Conservation (phyloP, 2,888 invertebrate genomes). For the Sicus ferrugineus region DNA sequence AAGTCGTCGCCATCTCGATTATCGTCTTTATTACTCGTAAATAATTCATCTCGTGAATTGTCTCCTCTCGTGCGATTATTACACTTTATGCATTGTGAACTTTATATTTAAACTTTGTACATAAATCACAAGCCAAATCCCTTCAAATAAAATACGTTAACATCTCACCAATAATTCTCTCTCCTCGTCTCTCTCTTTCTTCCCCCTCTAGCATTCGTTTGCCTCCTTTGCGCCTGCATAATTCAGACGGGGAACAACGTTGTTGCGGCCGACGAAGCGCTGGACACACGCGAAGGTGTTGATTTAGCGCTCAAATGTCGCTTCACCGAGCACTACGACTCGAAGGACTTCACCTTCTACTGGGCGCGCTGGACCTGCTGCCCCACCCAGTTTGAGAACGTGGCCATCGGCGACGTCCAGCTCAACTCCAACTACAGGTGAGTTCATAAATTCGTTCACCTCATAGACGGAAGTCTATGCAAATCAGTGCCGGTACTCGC, state of each 20-base stretch:
- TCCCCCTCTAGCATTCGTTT: not conserved
- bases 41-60: not conserved
- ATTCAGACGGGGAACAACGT: slow-evolving; percentile 28
- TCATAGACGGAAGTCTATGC: not conserved
- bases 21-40: too few relatives aligned
- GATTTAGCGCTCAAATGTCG: slow-evolving; percentile 87
- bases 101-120: too few relatives aligned
- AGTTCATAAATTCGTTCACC: slow-evolving; percentile 55
- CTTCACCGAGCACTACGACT: slow-evolving; percentile 75
- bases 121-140: too few relatives aligned
- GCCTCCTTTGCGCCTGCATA: slow-evolving; percentile 5
- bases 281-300: slow-evolving; percentile 87
- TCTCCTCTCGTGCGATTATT: not conserved
- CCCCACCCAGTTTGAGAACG: slow-evolving; percentile 85
- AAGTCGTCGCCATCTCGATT: too few relatives aligned
- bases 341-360: slow-evolving; percentile 81
- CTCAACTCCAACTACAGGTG: slow-evolving; percentile 86
- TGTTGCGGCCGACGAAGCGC: slow-evolving; percentile 57
- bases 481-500: slow-evolving; percentile 14
- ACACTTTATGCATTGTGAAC: too few relatives aligned
- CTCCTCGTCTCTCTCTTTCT: not conserved
- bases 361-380: slow-evolving; percentile 81
- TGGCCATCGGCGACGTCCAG: slow-evolving; percentile 83
- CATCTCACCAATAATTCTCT: not conserved
- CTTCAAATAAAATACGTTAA: too few relatives aligned